Percentiles rank a stretch among this genome's conserved stretches.
phyloP scores from a whole-genome alignment of 2,888 invertebrate species.

The Melangyna quadrimaculata region DNA sequence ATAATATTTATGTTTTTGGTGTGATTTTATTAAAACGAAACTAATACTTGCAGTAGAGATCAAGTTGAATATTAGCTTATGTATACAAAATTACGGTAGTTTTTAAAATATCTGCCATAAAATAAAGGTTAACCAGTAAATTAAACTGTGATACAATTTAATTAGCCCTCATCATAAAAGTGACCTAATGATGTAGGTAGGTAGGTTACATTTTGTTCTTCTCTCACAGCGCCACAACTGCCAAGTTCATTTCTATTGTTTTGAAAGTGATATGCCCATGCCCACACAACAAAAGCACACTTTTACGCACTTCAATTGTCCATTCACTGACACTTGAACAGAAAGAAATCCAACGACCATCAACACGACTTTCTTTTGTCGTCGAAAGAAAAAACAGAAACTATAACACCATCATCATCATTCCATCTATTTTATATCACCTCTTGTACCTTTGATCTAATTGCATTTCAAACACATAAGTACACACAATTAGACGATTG shows the following conservation, averaged over 20 bases:
- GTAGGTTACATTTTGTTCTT: conserved; percentile 15
- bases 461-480: conserved; percentile 66
- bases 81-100: too few species aligned
- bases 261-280: conserved; percentile 53
- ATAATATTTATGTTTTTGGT: too few species aligned
- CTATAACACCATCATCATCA: neutral
- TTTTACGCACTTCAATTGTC: conserved; percentile 51
- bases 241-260: conserved; percentile 60
- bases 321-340: neutral
- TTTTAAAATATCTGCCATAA: neutral
- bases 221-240: conserved; percentile 31
- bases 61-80: too few species aligned
- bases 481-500: conserved; percentile 59
- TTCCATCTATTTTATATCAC: conserved; percentile 46
- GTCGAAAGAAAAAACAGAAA: too few species aligned
- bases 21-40: too few species aligned
- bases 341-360: conserved; percentile 6
- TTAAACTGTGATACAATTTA: neutral
- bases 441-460: conserved; percentile 59
- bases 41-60: too few species aligned
- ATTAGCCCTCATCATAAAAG: neutral
- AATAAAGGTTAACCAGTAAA: neutral
- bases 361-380: conserved; percentile 54
- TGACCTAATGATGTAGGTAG: conserved; percentile 44
- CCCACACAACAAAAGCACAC: conserved; percentile 28